These are phyloP conservation scores for Chironomus riparius DNA, from an alignment of 2,888 invertebrate genomes.

Conservation along the genomic window DNA sequence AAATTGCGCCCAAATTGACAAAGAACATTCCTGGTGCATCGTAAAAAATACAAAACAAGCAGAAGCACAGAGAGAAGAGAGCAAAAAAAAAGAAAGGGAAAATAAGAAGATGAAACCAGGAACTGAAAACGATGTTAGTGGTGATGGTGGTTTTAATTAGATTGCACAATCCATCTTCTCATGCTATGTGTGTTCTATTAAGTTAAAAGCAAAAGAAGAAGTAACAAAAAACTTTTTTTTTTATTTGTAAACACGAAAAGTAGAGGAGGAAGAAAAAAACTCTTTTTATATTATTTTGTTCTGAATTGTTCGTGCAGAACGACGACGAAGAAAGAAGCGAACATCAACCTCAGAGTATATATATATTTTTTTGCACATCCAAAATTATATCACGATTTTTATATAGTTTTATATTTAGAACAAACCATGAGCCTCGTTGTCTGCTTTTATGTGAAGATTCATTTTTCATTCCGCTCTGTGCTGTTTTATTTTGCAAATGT, in stretches of 20 bases:
- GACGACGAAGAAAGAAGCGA: background rate
- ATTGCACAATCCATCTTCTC: background rate
- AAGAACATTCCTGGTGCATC: too few relatives aligned
- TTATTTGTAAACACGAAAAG: background rate
- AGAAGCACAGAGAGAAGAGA: too few relatives aligned
- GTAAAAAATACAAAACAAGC: too few relatives aligned
- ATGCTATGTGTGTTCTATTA: too few relatives aligned
- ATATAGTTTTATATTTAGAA: constrained; percentile 15
- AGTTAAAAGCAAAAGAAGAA: too few relatives aligned
- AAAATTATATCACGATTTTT: background rate
- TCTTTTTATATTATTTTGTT: background rate
- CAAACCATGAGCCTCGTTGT: constrained; percentile 13
- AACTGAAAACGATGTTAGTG: too few relatives aligned
- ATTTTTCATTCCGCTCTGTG: too few relatives aligned
- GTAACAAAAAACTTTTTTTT: too few relatives aligned
- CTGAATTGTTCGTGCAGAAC: background rate
- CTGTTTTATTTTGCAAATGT: too few relatives aligned
- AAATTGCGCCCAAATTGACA: too few relatives aligned
- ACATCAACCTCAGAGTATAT: constrained; percentile 3
- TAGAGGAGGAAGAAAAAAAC: background rate
- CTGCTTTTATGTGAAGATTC: background rate
- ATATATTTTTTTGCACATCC: constrained; percentile 13
- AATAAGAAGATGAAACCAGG: too few relatives aligned
- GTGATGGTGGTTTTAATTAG: background rate
- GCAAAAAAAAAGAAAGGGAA: too few relatives aligned